Base-by-base conservation (phyloP, 2,113 vertebrate species). In the Sturnira hondurensis region DNA sequence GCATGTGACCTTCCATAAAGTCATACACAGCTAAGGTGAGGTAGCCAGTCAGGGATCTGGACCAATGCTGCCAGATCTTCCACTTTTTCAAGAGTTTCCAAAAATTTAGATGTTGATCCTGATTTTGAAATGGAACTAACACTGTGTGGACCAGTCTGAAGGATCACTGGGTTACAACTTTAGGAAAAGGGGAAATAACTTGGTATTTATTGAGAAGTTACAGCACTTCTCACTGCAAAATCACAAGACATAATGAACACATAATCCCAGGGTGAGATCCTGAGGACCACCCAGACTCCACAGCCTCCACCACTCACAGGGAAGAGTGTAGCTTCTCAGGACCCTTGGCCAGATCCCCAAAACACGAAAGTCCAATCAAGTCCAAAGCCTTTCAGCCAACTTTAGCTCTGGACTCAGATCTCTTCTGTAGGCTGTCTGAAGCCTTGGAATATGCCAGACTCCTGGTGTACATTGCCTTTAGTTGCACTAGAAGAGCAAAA, bases 281-380 rank as follows among this genome's bases (percentile, higher is more conserved):
- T 7, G 4, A 43, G 45, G 50, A 5, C 1, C 33, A 41, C 26
- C 38, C 20, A 28, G 8, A 19, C 7, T 20, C 36, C 16, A 61
- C 1, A 38, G 20, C 61, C 45, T 15, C 11, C 7, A 73, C 47
- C 36, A 41, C 71, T 85, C 19, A 13, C n/a, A 61, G 33, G 31
- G 8, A 41, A 9, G 13, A 19, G 14, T 4, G 13, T 65, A 38
- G 24, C 19, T 80, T 22, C 11, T 5, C 43, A 28, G 41, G 31
- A 45, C 28, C 8, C 28, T 76, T 78, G 17, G n/a, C 36, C 31
- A 93, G 43, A 71, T 3, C 12, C 16, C 17, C 7, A 31, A 67
- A 33, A 16, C 5, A 10, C 3, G 5, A 88, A 19, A n/a, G 28
- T 33, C 26, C 0, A 0, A 14, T 31, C 17, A 26, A 2, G 0